Base-by-base conservation (phyloP, 2,797 vertebrate species). In the Crax fasciolata region DNA sequence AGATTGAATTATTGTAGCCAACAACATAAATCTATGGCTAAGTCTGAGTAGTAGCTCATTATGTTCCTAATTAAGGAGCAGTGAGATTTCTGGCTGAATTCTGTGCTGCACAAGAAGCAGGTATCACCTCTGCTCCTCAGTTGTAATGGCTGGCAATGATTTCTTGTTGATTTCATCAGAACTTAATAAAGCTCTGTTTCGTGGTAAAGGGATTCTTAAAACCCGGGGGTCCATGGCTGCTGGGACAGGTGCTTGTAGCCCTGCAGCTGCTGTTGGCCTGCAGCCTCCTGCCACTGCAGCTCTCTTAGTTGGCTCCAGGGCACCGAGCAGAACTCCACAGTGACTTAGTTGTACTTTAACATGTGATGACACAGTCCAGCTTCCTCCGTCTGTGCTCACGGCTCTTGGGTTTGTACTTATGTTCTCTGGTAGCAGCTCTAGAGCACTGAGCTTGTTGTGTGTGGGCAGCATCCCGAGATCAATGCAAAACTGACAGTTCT, bases 181-280 rank as follows among this genome's bases (percentile, higher is more conserved):
- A 79, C 58, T 14, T 57, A 57, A 54, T 49, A 32, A 73, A 89
- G 74, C 21, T 10, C 6, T 43, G 27, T 20, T 82, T 78, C 67
- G 19, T 21, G 78, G 28, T 54, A 15, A 18, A 91, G 65, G 18
- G 55, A 49, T 54, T 65, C 27, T 52, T 61, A 61, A 87, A 89
- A 27, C 23, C 12, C 25, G 16, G 32, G 38, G 35, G 0, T 2
- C 48, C 4, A 79, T 48, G n/a, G 54, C 18, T 1, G 1, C 18
- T 46, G 28, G 58, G 70, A 28, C 43, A 57, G 28, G 18, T 79
- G 43, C 75, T 76, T 18, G 10, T 51, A 68, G 19, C 16, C 11
- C 41, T 49, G 1, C 18, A 4, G 9, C 38, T 75, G 57, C 12
- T 48, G 43, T 25, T 59, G 66, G 4, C 15, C 4, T 71, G 44